phyloP scores from a whole-genome alignment of 2,797 vertebrate species.

The Sebastes miniatus region DNA sequence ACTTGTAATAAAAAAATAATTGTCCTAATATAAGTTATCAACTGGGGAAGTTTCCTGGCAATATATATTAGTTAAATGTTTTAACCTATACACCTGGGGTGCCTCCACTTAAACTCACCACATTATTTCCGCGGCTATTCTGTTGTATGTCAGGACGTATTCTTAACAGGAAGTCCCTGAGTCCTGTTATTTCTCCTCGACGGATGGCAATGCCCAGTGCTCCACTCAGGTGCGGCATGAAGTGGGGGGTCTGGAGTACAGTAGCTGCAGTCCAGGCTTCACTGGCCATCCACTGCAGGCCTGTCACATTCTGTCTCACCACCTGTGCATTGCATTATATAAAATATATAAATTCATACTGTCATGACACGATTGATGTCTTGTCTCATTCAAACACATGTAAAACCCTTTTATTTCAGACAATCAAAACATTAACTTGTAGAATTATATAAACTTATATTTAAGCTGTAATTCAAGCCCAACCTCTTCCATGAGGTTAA shows the following conservation, averaged over 20 bases:
- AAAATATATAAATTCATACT: background rate
- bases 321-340: constrained; percentile 33
- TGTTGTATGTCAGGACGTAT: constrained; percentile 33
- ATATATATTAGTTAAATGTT: too few relatives aligned
- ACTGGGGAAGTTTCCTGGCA: too few relatives aligned
- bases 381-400: background rate
- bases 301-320: constrained; percentile 35
- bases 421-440: background rate
- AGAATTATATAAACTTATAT: background rate
- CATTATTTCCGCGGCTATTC: background rate
- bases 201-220: constrained; percentile 73
- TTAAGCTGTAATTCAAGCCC: background rate
- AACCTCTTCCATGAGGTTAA: constrained; percentile 54
- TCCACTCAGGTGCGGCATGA: constrained; percentile 59
- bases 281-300: constrained; percentile 59
- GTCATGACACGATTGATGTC: background rate
- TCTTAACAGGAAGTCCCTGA: constrained; percentile 58
- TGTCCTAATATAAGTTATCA: too few relatives aligned
- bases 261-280: constrained; percentile 46
- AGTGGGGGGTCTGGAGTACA: constrained; percentile 27
- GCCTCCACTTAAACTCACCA: background rate
- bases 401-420: background rate
- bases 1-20: too few relatives aligned
- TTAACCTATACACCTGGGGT: too few relatives aligned
- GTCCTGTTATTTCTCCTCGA: constrained; percentile 72